Evolutionary conservation across 2,888 invertebrate genomes (phyloP), one percentile per base, ranked within the genome.

Genomic region (Sturmia bella): DNA sequence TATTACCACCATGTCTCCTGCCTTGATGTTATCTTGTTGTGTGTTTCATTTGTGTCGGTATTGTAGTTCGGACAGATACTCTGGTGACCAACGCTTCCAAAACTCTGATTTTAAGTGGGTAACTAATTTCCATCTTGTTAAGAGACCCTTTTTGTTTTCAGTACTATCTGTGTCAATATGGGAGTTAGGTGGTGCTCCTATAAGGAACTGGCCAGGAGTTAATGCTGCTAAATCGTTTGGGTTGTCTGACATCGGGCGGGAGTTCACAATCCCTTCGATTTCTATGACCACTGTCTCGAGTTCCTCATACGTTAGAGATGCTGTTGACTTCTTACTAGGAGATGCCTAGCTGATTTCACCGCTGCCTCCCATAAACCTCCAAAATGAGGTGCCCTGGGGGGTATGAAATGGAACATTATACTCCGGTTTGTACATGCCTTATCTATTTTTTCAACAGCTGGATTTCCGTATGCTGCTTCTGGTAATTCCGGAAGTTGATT

Each of bases 401-500:
- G 52, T 52, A 52, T 52, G 21, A 52, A 52, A 21, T 52, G 24
- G 12, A 52, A 52, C 19, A 12, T 52, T 52, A 52, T 52, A 2
- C 52, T 21, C 21, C 15, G 19, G 52, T 19, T 21, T 52, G 24
- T 3, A 9, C 52, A 52, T 48, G 6, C 48, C 15, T 48, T 48
- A 15, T 9, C 3, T 3, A 48, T 48, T 15, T 17, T 48, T 4
- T 2, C 12, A 12, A 11, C 21, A 12, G 52, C 21, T 12, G 19
- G 3, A 24, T 7, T 24, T 5, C 21, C 17, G 21, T 52, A 52
- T 12, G 5, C 21, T 9, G 52, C 3, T 2, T 52, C 52, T 52
- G 52, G 4, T 52, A 52, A 24, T 52, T 52, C 52, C 7, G 52
- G 3, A 19, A 52, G 52, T 9, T 52, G 52, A 52, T 24, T 52